phyloP scores from a whole-genome alignment of 37 sponge, comb jelly and placozoan species.

The Oscarella lobularis region DNA sequence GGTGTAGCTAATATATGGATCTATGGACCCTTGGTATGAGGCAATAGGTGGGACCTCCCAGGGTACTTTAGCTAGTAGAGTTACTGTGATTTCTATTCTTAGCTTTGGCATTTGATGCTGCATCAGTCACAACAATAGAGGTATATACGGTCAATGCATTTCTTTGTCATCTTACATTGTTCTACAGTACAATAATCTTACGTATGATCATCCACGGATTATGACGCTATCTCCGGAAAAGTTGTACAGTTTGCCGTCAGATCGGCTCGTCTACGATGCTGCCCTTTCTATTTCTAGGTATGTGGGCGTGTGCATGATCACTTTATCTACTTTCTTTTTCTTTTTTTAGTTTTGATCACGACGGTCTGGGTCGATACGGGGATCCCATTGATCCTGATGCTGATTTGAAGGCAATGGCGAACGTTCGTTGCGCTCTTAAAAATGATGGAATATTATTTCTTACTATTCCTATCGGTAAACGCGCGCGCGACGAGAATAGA shows the following conservation, averaged over 20 bases:
- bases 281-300: constrained; percentile 18
- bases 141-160: neutral
- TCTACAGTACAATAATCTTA: neutral
- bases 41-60: neutral
- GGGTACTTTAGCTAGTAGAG: too few species aligned
- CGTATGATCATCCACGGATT: neutral
- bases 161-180: neutral
- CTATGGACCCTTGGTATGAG: neutral
- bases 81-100: too few species aligned
- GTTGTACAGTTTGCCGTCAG: neutral
- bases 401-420: constrained; percentile 41
- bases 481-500: neutral
- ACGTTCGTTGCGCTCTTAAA: constrained; percentile 16
- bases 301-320: neutral
- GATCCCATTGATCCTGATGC: constrained; percentile 62
- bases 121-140: neutral
- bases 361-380: constrained; percentile 78
- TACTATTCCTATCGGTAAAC: constrained; percentile 60
- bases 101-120: neutral
- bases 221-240: neutral
- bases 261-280: constrained; percentile 4
- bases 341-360: constrained; percentile 60
- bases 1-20: neutral
- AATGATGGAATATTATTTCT: constrained; percentile 35
- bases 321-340: neutral